Evolutionary conservation across 2,113 vertebrate genomes (phyloP).

Genomic region (Gallinago paraguaiae): DNA sequence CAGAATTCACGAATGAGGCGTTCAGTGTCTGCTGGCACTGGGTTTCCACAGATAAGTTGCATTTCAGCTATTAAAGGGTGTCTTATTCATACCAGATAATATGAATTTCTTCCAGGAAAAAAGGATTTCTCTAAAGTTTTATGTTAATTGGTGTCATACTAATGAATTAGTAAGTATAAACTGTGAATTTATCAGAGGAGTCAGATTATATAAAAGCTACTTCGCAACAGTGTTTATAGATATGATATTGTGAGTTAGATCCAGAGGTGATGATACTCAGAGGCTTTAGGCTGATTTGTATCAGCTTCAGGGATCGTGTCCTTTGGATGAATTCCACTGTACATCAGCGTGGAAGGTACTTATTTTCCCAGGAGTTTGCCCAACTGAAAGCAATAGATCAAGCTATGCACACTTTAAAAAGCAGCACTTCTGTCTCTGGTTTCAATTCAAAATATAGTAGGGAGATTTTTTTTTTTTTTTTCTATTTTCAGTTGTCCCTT

Average conservation of each 20-base stretch:
- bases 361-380: background rate
- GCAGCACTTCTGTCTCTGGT: background rate
- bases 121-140: background rate
- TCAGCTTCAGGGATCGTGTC: background rate
- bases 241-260: background rate
- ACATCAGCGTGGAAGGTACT: background rate
- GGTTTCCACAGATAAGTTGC: background rate
- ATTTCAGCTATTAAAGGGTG: background rate
- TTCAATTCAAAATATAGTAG: slow-evolving; percentile 2
- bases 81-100: background rate
- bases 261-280: background rate
- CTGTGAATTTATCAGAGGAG: background rate
- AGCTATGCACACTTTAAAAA: background rate
- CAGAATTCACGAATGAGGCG: background rate
- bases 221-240: background rate
- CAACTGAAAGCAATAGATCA: background rate
- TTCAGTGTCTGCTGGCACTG: background rate
- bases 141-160: background rate
- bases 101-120: background rate
- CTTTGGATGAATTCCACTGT: background rate
- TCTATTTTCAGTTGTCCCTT: background rate
- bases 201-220: background rate
- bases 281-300: background rate
- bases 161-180: background rate
- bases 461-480: background rate